A percentile compares a stretch with the other conserved stretches of the same genome.
These are phyloP conservation scores for Phymorhynchus buccinoides DNA, from an alignment of 1,140 invertebrate genomes.

Conservation along the genomic window DNA sequence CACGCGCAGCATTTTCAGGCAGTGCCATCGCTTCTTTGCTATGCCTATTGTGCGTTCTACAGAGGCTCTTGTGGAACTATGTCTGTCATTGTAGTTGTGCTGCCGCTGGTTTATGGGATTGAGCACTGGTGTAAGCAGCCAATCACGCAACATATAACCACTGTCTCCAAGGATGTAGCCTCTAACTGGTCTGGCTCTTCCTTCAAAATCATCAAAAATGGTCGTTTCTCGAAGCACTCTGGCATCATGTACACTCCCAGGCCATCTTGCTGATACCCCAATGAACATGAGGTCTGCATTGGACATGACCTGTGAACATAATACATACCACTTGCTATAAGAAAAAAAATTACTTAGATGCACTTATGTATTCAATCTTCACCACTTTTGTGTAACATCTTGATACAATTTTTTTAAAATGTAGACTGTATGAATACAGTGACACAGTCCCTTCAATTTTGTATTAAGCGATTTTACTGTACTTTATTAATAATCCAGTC, in stretches of 20 bases:
- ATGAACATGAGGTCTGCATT: not conserved
- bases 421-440: no score
- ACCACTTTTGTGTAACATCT: no score
- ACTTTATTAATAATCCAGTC: no score
- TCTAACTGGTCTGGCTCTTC: not conserved
- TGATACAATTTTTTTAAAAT: no score
- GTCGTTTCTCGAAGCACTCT: not conserved
- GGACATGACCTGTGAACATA: not conserved
- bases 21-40: not conserved
- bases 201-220: constrained; percentile 11
- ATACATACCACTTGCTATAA: not conserved
- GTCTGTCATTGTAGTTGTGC: constrained; percentile 34
- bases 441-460: no score
- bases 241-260: constrained; percentile 12
- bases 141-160: constrained; percentile 41
- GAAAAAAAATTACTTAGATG: no score
- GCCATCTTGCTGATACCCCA: not conserved
- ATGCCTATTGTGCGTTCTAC: constrained; percentile 40
- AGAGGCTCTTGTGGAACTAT: constrained; percentile 26
- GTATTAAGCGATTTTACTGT: no score
- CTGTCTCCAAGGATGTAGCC: constrained; percentile 42
- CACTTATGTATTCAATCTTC: no score
- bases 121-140: constrained; percentile 43
- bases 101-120: constrained; percentile 30
- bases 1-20: not conserved